phyloP scores from a whole-genome alignment of 2,113 vertebrate species.

The Cyprinodon variegatus region DNA sequence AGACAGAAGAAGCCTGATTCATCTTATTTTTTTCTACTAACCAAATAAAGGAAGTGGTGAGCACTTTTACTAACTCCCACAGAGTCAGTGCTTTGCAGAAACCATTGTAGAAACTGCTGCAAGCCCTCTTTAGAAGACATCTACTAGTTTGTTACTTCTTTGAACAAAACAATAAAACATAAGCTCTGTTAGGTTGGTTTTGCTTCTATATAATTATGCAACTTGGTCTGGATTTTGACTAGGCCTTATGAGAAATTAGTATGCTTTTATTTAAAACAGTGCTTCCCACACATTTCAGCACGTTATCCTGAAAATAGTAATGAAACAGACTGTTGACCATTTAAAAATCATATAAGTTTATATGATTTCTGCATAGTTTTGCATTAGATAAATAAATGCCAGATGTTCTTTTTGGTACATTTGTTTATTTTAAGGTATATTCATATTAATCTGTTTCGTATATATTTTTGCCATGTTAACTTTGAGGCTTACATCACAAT shows the following conservation, averaged over 20 bases:
- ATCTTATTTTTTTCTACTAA: background rate
- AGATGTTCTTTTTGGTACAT: too few species aligned
- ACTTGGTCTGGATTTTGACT: background rate
- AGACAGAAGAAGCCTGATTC: too few species aligned
- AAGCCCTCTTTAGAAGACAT: background rate
- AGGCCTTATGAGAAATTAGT: background rate
- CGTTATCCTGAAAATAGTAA: too few species aligned
- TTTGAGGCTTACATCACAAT: too few species aligned
- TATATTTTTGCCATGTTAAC: too few species aligned
- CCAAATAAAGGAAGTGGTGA: background rate
- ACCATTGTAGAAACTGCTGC: background rate
- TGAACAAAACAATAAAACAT: background rate
- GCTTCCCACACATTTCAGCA: too few species aligned
- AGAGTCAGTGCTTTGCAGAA: background rate
- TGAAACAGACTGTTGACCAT: too few species aligned
- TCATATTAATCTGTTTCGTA: too few species aligned
- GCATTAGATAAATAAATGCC: too few species aligned
- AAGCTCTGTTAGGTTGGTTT: background rate
- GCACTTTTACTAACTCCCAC: background rate
- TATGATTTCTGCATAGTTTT: too few species aligned
- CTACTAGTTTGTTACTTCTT: background rate
- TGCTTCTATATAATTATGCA: background rate
- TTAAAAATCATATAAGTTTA: too few species aligned
- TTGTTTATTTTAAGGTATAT: too few species aligned
- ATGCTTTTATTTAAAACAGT: background rate